phyloP scores from a whole-genome alignment of 2,113 vertebrate species.

The Semnornis frantzii region DNA sequence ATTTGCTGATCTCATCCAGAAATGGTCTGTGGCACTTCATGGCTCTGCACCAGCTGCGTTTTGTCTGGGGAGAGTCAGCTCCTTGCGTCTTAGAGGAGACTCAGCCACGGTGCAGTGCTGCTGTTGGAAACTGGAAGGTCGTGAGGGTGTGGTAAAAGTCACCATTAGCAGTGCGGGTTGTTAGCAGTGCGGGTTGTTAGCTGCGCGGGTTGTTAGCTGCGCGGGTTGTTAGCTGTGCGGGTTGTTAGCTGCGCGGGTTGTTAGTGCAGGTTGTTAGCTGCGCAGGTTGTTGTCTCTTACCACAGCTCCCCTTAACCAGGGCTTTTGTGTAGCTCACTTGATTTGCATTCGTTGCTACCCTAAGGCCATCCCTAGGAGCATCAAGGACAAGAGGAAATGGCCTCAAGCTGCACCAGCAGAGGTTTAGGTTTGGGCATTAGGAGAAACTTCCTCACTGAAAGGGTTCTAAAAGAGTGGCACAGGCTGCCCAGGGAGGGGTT shows the following conservation, averaged over 20 bases:
- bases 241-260: too few relatives aligned
- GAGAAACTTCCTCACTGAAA: too few relatives aligned
- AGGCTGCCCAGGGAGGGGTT: too few relatives aligned
- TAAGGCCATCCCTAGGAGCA: neutral
- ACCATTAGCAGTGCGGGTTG: neutral
- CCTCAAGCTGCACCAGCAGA: too few relatives aligned
- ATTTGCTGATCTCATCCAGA: neutral
- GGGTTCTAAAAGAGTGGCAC: too few relatives aligned
- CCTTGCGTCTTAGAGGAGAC: neutral
- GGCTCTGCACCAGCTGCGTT: accelerated
- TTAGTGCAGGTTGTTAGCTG: too few relatives aligned
- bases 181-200: too few relatives aligned
- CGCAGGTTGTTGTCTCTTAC: neutral
- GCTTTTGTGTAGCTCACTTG: neutral
- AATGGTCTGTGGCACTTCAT: neutral
- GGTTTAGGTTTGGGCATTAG: too few relatives aligned
- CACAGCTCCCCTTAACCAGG: neutral
- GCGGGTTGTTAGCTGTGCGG: too few relatives aligned
- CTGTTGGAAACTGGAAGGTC: neutral
- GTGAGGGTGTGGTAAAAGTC: neutral
- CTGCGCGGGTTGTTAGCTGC: too few relatives aligned
- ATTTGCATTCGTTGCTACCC: neutral
- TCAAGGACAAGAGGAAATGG: too few relatives aligned
- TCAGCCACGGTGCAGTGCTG: neutral
- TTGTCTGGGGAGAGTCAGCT: neutral